phyloP scores from a whole-genome alignment of 2,797 vertebrate species.

The Fistularia commersonii region DNA sequence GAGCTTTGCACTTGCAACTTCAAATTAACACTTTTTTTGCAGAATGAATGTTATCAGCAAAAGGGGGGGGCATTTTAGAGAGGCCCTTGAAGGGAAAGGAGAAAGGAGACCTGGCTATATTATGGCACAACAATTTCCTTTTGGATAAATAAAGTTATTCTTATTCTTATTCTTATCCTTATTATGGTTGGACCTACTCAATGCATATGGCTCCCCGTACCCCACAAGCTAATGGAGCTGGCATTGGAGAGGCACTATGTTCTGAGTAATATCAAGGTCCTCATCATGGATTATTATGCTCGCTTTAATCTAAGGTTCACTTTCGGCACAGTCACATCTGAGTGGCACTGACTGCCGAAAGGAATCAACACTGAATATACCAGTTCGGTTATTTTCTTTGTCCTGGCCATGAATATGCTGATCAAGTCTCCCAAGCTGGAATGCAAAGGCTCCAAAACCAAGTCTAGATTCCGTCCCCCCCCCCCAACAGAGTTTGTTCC shows the following conservation, averaged over 20 bases:
- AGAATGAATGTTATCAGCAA: no score
- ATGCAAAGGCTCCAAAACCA: neutral
- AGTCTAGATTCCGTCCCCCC: no score
- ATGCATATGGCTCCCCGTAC: neutral
- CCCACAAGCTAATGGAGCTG: neutral
- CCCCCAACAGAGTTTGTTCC: neutral
- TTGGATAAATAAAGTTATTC: no score
- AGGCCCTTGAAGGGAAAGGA: neutral
- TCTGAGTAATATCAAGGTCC: neutral
- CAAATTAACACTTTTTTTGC: no score
- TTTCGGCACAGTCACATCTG: neutral
- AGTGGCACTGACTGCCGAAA: neutral
- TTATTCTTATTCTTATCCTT: no score
- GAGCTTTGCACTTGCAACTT: no score
- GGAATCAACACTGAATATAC: neutral
- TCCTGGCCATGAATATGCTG: no score
- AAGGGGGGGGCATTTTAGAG: no score
- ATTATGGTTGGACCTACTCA: neutral
- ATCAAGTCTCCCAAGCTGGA: no score
- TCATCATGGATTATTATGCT: conserved; percentile 1
- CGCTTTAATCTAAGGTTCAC: neutral
- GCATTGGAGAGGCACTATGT: neutral
- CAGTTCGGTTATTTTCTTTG: no score
- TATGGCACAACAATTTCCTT: no score
- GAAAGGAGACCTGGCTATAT: neutral